Evolutionary conservation across 2,888 invertebrate species (phyloP).

Genomic region (Chaetogeoica ovagalla): DNA sequence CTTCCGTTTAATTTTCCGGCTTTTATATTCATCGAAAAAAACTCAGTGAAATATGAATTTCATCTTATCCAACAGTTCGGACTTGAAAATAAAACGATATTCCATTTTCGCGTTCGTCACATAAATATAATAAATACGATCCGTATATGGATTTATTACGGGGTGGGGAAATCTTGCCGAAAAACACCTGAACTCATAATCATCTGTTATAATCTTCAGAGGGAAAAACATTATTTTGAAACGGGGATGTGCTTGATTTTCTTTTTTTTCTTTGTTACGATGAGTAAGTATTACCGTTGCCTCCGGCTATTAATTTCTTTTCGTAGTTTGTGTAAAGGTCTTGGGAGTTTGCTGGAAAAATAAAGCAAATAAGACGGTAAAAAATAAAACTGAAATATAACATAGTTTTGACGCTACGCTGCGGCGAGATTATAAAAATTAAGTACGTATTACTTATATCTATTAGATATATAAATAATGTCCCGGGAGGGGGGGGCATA

Average conservation of each 20-base stretch:
- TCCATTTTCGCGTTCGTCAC: not conserved
- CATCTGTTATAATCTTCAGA: not conserved
- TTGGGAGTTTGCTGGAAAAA: not conserved
- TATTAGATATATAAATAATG: too few species aligned
- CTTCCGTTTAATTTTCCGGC: not conserved
- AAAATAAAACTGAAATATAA: too few species aligned
- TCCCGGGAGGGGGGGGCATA: too few species aligned
- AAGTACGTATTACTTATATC: too few species aligned
- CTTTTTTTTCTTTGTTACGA: not conserved
- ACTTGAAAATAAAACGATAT: not conserved
- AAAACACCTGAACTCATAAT: not conserved
- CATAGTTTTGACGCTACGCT: too few species aligned
- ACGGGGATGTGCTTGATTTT: not conserved
- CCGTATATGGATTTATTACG: not conserved
- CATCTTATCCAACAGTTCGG: not conserved
- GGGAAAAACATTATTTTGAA: not conserved
- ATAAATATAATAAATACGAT: constrained; percentile 2
- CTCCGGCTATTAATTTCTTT: not conserved
- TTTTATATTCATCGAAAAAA: not conserved
- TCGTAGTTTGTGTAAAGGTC: not conserved
- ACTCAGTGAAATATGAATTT: not conserved
- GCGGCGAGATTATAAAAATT: too few species aligned
- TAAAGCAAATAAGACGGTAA: too few species aligned
- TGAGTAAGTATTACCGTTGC: not conserved
- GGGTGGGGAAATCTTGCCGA: too few species aligned